Percentiles rank a stretch among this genome's conserved stretches.
Evolutionary conservation across 2,113 vertebrate genomes (phyloP).

Genomic region (Platysteira castanea): DNA sequence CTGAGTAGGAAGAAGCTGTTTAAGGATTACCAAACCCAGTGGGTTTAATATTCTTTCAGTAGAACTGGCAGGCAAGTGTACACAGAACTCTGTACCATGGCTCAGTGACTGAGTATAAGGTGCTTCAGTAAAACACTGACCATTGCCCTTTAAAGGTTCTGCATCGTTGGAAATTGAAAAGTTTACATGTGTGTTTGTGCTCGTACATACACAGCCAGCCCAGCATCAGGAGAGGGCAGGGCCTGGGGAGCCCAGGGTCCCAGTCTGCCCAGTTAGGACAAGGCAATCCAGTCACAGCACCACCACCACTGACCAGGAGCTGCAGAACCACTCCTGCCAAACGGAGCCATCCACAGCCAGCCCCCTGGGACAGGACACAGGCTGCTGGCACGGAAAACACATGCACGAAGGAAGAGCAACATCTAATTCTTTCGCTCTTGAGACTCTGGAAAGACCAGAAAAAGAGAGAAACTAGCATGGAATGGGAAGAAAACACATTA

Average conservation of each 20-base stretch:
- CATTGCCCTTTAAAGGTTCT: not conserved
- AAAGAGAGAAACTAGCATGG: not conserved
- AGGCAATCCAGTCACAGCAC: not conserved
- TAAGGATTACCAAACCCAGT: not conserved
- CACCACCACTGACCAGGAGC: fast-evolving
- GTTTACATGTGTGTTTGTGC: fast-evolving
- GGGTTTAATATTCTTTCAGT: not conserved
- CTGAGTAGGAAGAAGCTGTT: not conserved
- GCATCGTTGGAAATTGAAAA: not conserved
- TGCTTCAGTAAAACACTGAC: not conserved
- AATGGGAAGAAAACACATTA: not conserved
- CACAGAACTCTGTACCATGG: not conserved
- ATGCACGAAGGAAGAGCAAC: not conserved
- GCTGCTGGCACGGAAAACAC: not conserved
- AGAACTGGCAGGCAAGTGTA: not conserved
- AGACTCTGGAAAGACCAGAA: not conserved
- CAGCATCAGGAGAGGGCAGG: not conserved
- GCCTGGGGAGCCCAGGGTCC: not conserved
- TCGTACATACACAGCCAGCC: not conserved
- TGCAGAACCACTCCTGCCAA: not conserved
- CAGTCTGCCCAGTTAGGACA: not conserved
- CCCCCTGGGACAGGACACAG: not conserved
- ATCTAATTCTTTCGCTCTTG: not conserved
- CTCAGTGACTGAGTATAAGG: not conserved
- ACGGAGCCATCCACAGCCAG: not conserved